Evolutionary conservation across 2,797 vertebrate species (phyloP), one percentile per base, ranked within the genome.

Genomic region (Somateria mollissima): DNA sequence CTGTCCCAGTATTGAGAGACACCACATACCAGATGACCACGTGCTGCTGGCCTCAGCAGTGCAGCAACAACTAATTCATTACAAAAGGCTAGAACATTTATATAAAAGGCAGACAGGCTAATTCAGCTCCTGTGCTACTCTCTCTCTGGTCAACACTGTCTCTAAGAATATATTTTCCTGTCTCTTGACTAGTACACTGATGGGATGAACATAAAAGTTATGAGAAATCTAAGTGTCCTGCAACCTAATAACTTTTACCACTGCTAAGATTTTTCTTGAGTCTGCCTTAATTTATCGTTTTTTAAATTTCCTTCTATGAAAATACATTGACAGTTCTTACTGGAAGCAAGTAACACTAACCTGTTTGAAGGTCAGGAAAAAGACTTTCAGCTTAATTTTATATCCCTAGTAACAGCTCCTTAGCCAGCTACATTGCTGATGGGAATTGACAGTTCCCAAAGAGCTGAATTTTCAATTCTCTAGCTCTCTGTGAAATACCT

Each of bases 311-410:
- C 64, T 88, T 73, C 61, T 43, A 28, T 51, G 70, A 93, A 91
- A 79, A 80, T 39, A 34, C 4, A 92, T 81, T 54, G 58, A 17
- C n/a, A 0, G 1, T 13, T 94, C 92, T 93, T 61, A 41, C 72
- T 84, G 90, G 61, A 71, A 95, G 37, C 32, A 66, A 74, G 28
- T 39, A 69, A n/a, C 36, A 66, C 36, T 8, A 64, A 25, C 4
- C 37, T 39, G 56, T 49, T 81, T 72, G 39, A 90, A 95, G 71
- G 87, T 77, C 34, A 79, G 65, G 57, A 22, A 39, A 45, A 45
- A 69, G 32, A 58, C 84, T 65, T 92, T 60, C 85, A 10, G 27
- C 71, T 95, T 96, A 92, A 92, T 92, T 94, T 90, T 71, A 76
- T 47, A 83, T 57, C 58, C 24, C 43, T 84, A 81, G 56, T 64